phyloP scores from a whole-genome alignment of 2,888 invertebrate species.

The Cephus nigrinus region DNA sequence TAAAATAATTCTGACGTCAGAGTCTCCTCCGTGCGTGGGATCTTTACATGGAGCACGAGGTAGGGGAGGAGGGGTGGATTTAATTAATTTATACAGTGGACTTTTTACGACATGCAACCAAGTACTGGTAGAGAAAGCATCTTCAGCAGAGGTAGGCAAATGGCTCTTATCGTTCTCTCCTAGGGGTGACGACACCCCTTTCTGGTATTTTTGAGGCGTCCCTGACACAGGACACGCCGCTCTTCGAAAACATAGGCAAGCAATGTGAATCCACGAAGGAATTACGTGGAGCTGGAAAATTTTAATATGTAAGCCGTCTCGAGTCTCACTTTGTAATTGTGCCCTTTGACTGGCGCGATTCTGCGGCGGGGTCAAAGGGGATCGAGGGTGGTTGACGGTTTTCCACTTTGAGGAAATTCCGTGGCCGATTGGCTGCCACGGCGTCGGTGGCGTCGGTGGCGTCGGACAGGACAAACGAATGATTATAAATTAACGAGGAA shows the following conservation, averaged over 20 bases:
- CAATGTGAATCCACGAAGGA: not conserved
- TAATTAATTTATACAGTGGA: conserved; percentile 1
- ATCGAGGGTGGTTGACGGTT: too few relatives aligned
- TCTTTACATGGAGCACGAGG: too few relatives aligned
- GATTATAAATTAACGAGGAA: conserved; percentile 4
- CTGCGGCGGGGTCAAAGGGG: too few relatives aligned
- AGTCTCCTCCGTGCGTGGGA: too few relatives aligned
- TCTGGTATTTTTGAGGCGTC: not conserved
- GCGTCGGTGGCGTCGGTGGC: not conserved
- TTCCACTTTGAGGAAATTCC: too few relatives aligned
- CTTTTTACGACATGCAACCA: not conserved
- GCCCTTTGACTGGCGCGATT: not conserved
- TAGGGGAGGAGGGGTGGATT: not conserved
- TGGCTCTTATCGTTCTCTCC: not conserved
- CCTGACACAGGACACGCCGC: not conserved
- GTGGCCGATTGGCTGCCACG: not conserved
- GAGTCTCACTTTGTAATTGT: not conserved
- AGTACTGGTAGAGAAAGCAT: not conserved
- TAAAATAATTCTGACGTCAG: too few relatives aligned
- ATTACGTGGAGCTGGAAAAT: not conserved
- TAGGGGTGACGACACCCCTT: not conserved
- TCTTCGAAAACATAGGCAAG: too few relatives aligned
- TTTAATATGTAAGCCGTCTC: conserved; percentile 9
- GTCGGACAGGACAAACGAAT: conserved; percentile 18
- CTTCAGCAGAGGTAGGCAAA: not conserved